Conservation (phyloP, 1,140 invertebrate genomes). For the Tetramorium alpestre region DNA sequence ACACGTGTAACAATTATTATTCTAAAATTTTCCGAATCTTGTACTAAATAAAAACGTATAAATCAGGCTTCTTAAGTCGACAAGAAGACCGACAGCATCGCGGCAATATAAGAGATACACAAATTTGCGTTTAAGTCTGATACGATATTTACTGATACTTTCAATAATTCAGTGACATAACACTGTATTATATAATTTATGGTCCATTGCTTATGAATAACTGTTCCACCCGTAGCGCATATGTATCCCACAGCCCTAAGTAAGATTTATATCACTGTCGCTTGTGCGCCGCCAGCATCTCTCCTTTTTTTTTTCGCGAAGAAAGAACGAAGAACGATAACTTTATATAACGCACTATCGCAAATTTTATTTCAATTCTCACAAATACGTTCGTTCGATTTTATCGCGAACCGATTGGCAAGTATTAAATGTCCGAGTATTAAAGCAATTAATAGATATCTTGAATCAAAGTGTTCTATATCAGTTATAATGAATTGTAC, state of each 20-base stretch:
- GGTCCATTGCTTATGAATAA: slow-evolving; percentile 81
- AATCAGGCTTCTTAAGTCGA: slow-evolving; percentile 11
- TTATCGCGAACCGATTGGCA: not conserved
- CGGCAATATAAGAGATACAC: not conserved
- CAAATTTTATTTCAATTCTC: slow-evolving; percentile 12
- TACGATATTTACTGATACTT: slow-evolving; percentile 77
- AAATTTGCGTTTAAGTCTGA: slow-evolving; percentile 40
- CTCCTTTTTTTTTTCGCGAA: not conserved
- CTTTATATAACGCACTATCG: not conserved
- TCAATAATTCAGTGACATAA: slow-evolving; percentile 76
- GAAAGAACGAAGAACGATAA: not conserved
- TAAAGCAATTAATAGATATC: slow-evolving; percentile 50
- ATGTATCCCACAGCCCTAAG: slow-evolving; percentile 70
- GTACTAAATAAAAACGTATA: not conserved
- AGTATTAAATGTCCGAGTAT: not conserved
- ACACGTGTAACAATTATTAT: not conserved
- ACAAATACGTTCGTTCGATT: not conserved
- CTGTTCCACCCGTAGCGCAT: slow-evolving; percentile 72
- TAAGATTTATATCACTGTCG: slow-evolving; percentile 75
- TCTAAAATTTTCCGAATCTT: not conserved
- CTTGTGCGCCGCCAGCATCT: slow-evolving; percentile 1
- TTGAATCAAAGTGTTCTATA: slow-evolving; percentile 47
- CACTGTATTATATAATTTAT: slow-evolving; percentile 78
- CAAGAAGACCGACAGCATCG: not conserved
- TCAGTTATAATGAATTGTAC: slow-evolving; percentile 75